Evolutionary conservation across 2,888 invertebrate genomes (phyloP), one percentile per base, ranked within the genome.

Genomic region (Drosophila robusta): DNA sequence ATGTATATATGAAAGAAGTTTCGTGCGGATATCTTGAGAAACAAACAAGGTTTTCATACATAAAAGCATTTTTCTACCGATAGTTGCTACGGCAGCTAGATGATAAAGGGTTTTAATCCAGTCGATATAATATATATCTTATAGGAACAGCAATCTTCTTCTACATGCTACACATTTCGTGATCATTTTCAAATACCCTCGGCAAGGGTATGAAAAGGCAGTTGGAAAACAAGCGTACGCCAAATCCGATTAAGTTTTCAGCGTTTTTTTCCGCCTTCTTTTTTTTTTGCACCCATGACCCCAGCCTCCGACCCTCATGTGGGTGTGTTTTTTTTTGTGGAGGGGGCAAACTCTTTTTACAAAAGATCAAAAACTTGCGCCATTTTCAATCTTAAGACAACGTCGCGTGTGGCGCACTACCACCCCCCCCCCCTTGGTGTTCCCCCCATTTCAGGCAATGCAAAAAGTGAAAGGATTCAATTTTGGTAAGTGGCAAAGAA

Each of bases 231-330:
- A 72, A 71, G 56, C 73, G 66, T 64, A 76, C 82, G 80, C 75
- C 83, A 84, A 85, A 85, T 85, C 88, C 88, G 85, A 85, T 85
- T 89, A 89, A 89, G 82, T 87, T 89, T 85, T 89, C 87, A 73
- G 69, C 76, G 62, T 47, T 47, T 68, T 67, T 70, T 32, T 32
- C n/a, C 5, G 46, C 16, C 9, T 14, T n/a, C 18, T 46, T 29
- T 18, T 18, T 18, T 52, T 34, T 26, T 36, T 44, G 29, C 8
- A 29, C 29, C 2, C 29, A 46, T 42, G 36, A 46, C 57, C 49
- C 57, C 60, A 47, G 50, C 24, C 7, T 26, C 16, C 32, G 24
- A 52, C 51, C 52, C 64, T 69, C 57, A 65, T 52, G 42, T 51
- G 61, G 45, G 61, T 26, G 24, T 56, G n/a, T 70, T 39, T 38